Percentiles rank a stretch among this genome's conserved stretches.
Evolutionary conservation across 2,113 vertebrate species (phyloP).

Genomic region (Chitala chitala): DNA sequence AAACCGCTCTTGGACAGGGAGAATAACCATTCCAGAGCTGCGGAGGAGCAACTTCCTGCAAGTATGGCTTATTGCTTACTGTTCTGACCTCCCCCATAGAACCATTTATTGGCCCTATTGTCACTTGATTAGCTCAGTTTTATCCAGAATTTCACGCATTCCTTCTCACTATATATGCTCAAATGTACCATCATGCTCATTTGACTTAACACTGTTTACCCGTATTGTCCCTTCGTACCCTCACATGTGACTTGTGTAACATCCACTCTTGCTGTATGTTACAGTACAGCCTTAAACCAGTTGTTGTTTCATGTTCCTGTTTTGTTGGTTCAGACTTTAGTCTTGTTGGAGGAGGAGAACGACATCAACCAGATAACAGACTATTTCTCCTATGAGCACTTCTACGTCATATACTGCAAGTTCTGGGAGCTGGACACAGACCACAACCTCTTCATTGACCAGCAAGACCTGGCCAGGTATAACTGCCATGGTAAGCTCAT

Average conservation of each 20-base stretch:
- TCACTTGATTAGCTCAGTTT: no score
- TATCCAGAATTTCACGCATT: background rate
- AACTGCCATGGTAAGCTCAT: slow-evolving; percentile 84
- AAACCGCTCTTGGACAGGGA: slow-evolving; percentile 95
- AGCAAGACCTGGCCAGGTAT: slow-evolving; percentile 85
- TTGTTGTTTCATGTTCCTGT: background rate
- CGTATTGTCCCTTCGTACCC: no score
- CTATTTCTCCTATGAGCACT: slow-evolving; percentile 98
- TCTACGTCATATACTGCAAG: slow-evolving; percentile 99
- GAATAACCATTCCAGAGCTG: slow-evolving; percentile 84
- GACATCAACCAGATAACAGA: slow-evolving; percentile 99
- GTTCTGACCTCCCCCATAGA: no score
- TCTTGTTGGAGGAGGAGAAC: slow-evolving; percentile 92
- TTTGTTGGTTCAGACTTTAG: slow-evolving; percentile 69
- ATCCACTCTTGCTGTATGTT: no score
- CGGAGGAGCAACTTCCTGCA: slow-evolving; percentile 96
- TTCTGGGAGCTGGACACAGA: slow-evolving; percentile 98
- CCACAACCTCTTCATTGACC: slow-evolving; percentile 93
- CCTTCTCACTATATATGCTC: no score
- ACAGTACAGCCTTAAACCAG: no score
- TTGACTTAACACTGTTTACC: no score
- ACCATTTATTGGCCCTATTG: no score
- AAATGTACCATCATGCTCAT: no score
- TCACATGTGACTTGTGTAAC: no score
- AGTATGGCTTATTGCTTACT: slow-evolving; percentile 50